These are phyloP conservation scores for Artemia franciscana DNA, from an alignment of 1,140 invertebrate genomes.

Conservation along the genomic window DNA sequence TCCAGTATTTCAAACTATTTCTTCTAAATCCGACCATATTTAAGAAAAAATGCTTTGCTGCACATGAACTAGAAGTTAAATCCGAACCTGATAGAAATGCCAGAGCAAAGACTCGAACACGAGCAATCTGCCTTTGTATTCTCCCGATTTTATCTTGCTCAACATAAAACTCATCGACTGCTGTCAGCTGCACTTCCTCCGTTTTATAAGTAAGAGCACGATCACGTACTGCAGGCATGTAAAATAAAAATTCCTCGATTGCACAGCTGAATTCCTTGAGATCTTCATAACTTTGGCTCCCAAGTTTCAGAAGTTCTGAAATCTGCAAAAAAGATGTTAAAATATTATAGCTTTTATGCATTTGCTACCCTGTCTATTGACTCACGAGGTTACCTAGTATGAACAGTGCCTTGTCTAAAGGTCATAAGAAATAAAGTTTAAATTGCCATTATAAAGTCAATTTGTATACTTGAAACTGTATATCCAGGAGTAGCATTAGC, in stretches of 20 bases:
- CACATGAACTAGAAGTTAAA: no score
- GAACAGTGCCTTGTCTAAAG: no score
- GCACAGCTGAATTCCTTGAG: slow-evolving; percentile 69
- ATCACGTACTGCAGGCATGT: slow-evolving; percentile 54
- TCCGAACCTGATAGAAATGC: slow-evolving; percentile 46
- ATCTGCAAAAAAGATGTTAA: slow-evolving; percentile 32
- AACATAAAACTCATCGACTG: slow-evolving; percentile 86
- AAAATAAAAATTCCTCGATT: slow-evolving; percentile 75
- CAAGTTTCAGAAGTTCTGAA: slow-evolving; percentile 87
- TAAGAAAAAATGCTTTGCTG: no score
- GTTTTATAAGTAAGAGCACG: slow-evolving; percentile 82
- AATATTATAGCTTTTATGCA: no score
- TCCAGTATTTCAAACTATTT: no score
- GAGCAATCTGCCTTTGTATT: slow-evolving; percentile 72
- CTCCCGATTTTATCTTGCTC: slow-evolving; percentile 68
- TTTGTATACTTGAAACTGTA: no score
- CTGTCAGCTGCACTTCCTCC: slow-evolving; percentile 89
- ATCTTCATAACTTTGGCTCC: slow-evolving; percentile 64
- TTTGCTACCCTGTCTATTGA: no score
- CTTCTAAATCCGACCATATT: no score
- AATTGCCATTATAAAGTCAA: no score
- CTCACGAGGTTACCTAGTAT: no score
- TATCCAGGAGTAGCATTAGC: no score
- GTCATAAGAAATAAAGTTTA: no score
- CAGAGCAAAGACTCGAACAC: slow-evolving; percentile 82